Base-by-base conservation (phyloP, 1,140 invertebrate species). In the Heliconius himera region DNA sequence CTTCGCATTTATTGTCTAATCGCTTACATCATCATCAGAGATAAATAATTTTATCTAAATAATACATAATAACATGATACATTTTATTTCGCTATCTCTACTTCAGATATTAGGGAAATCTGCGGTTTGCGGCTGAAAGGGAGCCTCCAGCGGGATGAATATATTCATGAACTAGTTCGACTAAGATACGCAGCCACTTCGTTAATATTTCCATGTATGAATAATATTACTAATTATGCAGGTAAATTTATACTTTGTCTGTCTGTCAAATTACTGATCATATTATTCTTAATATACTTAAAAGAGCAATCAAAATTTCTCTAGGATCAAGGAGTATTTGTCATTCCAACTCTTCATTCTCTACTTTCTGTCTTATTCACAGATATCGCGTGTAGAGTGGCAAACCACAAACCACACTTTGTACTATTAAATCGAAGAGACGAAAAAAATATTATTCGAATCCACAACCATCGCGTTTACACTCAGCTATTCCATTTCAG, bases 101-200 rank as follows among this genome's bases (percentile, higher is more conserved):
- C 86, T 16, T 51, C 60, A 77, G 77, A 89, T 88, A 89, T 90
- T 90, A 88, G 89, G 87, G 89, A 90, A 89, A 90, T 88, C 85
- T 90, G 89, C 70, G 89, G 89, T 89, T 73, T 90, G 87, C 84
- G 89, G 89, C 87, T 88, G 87, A 87, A 89, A 87, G 73, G 77
- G 84, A 89, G 83, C 74, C 86, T 83, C 66, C 73, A 78, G 81
- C 70, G 80, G 82, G 78, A 82, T 86, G 81, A 84, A 86, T 86
- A 86, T 83, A 86, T 86, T 86, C 85, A 86, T 86, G 85, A 86
- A 78, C 56, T 77, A 83, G 77, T 81, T 79, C 83, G 81, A 80
- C 82, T 71, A 71, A 84, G 77, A 80, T 71, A 84, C 70, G 77
- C 74, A 79, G 72, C 73, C 66, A 71, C 73, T 76, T 79, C 78